These are phyloP conservation scores for Amblyjoppa proteus DNA, from an alignment of 2,888 invertebrate species.

Conservation along the genomic window DNA sequence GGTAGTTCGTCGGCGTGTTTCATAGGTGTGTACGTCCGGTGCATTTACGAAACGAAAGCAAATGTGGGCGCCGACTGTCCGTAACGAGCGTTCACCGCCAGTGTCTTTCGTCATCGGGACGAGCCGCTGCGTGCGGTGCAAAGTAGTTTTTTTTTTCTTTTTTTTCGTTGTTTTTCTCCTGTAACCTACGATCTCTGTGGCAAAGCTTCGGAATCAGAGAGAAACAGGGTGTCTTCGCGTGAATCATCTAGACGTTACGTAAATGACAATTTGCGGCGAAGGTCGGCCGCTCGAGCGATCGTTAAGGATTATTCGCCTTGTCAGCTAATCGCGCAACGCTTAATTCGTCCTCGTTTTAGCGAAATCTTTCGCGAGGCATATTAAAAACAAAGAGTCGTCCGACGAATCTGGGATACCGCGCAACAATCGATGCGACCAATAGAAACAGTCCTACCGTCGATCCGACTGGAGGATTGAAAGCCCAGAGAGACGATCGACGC, in stretches of 20 bases:
- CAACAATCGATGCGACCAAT: no score
- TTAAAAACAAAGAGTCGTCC: no score
- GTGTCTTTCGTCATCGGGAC: conserved; percentile 26
- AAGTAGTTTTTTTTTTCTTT: conserved; percentile 6
- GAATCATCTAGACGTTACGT: not conserved
- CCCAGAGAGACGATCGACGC: no score
- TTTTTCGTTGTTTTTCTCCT: not conserved
- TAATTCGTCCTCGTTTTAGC: not conserved
- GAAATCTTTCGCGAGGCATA: not conserved
- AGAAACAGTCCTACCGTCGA: no score
- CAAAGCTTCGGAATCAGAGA: conserved; percentile 37
- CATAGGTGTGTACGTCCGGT: conserved; percentile 64
- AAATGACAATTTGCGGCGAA: not conserved
- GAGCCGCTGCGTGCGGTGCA: conserved; percentile 26
- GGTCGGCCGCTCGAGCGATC: not conserved
- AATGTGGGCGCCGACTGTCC: conserved; percentile 51
- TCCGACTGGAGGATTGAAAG: no score
- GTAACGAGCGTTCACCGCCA: conserved; percentile 34
- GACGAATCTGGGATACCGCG: no score
- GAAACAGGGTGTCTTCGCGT: not conserved
- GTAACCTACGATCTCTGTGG: not conserved
- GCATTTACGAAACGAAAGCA: conserved; percentile 57
- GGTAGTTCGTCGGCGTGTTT: conserved; percentile 38
- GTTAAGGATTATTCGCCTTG: not conserved
- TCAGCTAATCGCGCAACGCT: not conserved